phyloP scores from a whole-genome alignment of 2,113 vertebrate genomes.

The Pseudorectes ferrugineus region DNA sequence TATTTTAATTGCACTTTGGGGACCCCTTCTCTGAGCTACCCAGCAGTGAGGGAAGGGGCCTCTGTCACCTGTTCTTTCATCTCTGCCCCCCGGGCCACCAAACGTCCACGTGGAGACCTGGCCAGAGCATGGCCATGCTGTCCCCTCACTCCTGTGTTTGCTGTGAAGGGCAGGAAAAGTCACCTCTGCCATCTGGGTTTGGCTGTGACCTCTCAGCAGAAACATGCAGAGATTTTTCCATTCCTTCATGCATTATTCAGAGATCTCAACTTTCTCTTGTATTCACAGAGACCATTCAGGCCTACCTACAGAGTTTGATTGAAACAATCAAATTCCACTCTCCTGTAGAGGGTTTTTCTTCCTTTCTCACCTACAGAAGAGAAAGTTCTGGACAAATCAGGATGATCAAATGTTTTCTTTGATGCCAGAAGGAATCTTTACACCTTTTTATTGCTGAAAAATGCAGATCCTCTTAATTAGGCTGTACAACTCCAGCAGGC shows the following conservation, averaged over 20 bases:
- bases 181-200: background rate
- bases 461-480: background rate
- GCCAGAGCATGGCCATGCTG: background rate
- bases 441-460: background rate
- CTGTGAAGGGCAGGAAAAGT: background rate
- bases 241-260: background rate
- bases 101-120: rapidly evolving
- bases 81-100: background rate
- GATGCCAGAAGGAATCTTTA: background rate
- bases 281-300: background rate
- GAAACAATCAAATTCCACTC: background rate
- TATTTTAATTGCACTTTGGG: background rate
- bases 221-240: background rate
- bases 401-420: background rate
- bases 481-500: background rate
- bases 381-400: background rate
- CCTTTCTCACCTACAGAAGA: background rate
- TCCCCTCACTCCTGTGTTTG: background rate
- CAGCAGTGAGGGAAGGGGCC: background rate
- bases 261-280: background rate
- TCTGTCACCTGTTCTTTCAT: background rate
- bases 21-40: background rate
- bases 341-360: background rate
- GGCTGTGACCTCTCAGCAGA: background rate
- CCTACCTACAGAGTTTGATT: background rate